Evolutionary conservation across 35 echinoderm and acorn worm genomes (phyloP).

Genomic region (Patiria miniata): DNA sequence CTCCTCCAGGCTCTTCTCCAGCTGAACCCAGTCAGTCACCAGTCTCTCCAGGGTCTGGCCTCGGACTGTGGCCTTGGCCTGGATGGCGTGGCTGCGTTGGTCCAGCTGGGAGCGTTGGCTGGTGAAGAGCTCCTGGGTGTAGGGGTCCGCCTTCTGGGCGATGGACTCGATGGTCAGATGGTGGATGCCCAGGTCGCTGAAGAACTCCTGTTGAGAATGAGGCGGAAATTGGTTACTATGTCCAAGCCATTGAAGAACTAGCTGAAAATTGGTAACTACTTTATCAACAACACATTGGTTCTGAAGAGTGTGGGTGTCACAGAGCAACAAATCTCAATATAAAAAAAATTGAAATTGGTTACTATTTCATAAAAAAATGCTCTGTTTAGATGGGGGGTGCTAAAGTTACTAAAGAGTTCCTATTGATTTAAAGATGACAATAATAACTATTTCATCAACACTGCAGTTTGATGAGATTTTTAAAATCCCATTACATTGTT

Average conservation of each 20-base stretch:
- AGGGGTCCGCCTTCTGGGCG: slow-evolving; percentile 86
- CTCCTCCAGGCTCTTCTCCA: slow-evolving; percentile 69
- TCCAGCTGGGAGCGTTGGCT: slow-evolving; percentile 68
- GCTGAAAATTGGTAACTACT: neutral
- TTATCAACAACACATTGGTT: neutral
- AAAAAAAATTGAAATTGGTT: too few relatives aligned
- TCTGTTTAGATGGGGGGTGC: too few relatives aligned
- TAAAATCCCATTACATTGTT: too few relatives aligned
- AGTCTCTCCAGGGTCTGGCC: slow-evolving; percentile 87
- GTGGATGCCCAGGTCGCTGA: slow-evolving; percentile 90
- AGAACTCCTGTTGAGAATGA: slow-evolving; percentile 74
- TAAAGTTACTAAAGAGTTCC: too few relatives aligned
- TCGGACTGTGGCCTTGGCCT: slow-evolving; percentile 61
- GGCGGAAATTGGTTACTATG: neutral
- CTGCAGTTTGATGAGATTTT: too few relatives aligned
- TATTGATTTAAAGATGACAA: too few relatives aligned
- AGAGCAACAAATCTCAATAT: too few relatives aligned
- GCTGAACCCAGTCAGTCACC: slow-evolving; percentile 81
- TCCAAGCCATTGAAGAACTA: neutral
- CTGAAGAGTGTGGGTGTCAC: neutral
- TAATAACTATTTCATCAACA: too few relatives aligned
- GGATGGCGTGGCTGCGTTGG: slow-evolving; percentile 75
- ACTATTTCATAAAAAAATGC: too few relatives aligned
- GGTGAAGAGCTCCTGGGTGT: slow-evolving; percentile 82
- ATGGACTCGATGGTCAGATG: slow-evolving; percentile 98